Conservation (phyloP, 2,888 invertebrate genomes). For the Malachius bipustulatus region DNA sequence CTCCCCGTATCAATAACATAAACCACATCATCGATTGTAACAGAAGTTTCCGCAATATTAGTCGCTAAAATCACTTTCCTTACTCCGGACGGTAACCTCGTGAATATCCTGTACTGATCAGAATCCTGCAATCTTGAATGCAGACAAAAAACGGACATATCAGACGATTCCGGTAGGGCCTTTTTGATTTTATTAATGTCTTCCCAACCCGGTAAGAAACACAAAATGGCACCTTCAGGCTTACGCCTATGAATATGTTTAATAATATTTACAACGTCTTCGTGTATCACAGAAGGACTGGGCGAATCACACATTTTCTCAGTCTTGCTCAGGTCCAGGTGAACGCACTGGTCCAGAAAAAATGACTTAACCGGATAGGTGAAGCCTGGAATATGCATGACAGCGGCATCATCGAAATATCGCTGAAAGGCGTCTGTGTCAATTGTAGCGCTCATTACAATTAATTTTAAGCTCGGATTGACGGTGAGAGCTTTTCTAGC, state of each 20-base stretch:
- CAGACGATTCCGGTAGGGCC: conserved; percentile 22
- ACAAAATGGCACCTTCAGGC: conserved; percentile 55
- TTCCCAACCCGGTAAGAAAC: conserved; percentile 65
- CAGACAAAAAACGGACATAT: conserved; percentile 27
- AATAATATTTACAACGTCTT: conserved; percentile 41
- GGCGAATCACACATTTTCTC: conserved; percentile 30
- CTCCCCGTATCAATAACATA: conserved; percentile 56
- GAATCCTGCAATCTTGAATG: conserved; percentile 43
- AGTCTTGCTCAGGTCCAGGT: conserved; percentile 31
- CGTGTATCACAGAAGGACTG: conserved; percentile 38
- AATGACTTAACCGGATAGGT: conserved; percentile 48
- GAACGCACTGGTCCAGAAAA: conserved; percentile 42
- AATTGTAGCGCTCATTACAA: conserved; percentile 65
- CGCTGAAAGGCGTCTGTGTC: conserved; percentile 48
- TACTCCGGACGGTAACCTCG: conserved; percentile 37
- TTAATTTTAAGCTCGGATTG: conserved; percentile 45
- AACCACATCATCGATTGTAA: conserved; percentile 60
- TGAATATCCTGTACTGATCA: conserved; percentile 49
- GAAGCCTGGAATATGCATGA: conserved; percentile 38
- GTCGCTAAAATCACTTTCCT: conserved; percentile 60
- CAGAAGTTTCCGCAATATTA: conserved; percentile 59
- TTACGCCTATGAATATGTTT: conserved; percentile 45
- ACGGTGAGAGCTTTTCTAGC: conserved; percentile 42
- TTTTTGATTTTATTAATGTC: conserved; percentile 48
- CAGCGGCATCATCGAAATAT: conserved; percentile 38